Percentiles rank a stretch among this genome's conserved stretches.
Evolutionary conservation across 2,888 invertebrate species (phyloP).

Genomic region (Cosmia pyralina): DNA sequence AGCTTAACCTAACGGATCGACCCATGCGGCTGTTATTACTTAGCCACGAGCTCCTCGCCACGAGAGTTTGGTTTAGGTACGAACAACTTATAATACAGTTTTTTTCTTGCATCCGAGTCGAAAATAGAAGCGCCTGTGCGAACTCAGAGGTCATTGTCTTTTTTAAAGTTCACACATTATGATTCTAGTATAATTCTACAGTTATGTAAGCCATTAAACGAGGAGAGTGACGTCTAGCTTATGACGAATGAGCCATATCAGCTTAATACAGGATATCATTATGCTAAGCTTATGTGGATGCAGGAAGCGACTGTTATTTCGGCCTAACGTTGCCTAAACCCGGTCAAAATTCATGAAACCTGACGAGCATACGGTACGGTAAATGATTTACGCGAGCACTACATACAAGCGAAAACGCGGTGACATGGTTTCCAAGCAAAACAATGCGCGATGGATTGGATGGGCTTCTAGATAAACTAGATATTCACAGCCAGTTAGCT

Average conservation of each 20-base stretch:
- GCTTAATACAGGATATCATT: constrained; percentile 10
- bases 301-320: constrained; percentile 22
- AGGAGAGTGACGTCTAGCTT: background rate
- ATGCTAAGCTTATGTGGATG: background rate
- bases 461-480: constrained; percentile 16
- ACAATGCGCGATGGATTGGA: constrained; percentile 12
- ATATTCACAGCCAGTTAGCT: constrained; percentile 2
- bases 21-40: no score
- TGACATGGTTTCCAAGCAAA: constrained; percentile 23
- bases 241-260: background rate
- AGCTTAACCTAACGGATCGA: no score
- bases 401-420: background rate
- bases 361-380: constrained; percentile 12
- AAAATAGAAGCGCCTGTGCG: background rate
- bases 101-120: background rate
- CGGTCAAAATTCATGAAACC: constrained; percentile 26
- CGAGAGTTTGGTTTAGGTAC: no score
- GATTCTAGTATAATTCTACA: constrained; percentile 15
- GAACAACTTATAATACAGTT: no score
- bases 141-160: constrained; percentile 3
- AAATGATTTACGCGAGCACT: constrained; percentile 8
- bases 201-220: background rate
- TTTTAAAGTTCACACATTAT: constrained; percentile 12
- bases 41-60: no score
- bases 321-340: constrained; percentile 1